Conservation (phyloP, 2,888 invertebrate genomes). For the Agriopis aurantiaria region DNA sequence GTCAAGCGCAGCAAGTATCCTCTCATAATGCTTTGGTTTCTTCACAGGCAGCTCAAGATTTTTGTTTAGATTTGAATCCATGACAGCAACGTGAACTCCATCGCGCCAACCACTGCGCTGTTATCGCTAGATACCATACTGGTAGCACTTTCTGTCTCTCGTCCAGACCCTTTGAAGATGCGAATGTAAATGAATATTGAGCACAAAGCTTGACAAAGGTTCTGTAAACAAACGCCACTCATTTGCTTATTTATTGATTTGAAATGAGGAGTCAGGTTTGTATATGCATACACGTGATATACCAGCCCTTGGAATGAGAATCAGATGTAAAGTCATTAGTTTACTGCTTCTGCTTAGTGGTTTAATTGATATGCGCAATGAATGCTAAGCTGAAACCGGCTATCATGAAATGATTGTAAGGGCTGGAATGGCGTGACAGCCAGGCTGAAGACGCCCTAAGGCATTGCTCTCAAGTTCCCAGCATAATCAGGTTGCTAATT, state of each 20-base stretch:
- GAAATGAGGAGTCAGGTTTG: conserved; percentile 49
- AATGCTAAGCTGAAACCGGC: conserved; percentile 22
- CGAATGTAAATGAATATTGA: conserved; percentile 19
- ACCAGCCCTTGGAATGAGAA: conserved; percentile 56
- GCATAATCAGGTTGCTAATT: conserved; percentile 33
- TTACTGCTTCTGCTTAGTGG: conserved; percentile 39
- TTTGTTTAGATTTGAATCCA: too few relatives aligned
- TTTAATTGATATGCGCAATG: conserved; percentile 36
- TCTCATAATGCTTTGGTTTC: too few relatives aligned
- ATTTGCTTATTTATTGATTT: conserved; percentile 39
- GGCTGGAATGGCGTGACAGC: conserved; percentile 19
- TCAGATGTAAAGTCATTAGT: conserved; percentile 46
- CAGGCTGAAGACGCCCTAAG: conserved; percentile 21
- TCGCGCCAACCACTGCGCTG: not conserved
- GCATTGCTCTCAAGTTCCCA: conserved; percentile 27
- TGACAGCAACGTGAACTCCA: too few relatives aligned
- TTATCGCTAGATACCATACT: not conserved
- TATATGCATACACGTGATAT: conserved; percentile 48
- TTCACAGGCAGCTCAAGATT: too few relatives aligned
- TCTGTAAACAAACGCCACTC: conserved; percentile 32
- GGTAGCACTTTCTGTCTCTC: not conserved
- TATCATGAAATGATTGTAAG: conserved; percentile 13
- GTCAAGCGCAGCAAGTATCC: too few relatives aligned
- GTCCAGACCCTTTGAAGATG: conserved; percentile 12
- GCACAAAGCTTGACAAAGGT: conserved; percentile 28